These are phyloP conservation scores for Platalea minor DNA, from an alignment of 2,797 vertebrate species.

Conservation along the genomic window DNA sequence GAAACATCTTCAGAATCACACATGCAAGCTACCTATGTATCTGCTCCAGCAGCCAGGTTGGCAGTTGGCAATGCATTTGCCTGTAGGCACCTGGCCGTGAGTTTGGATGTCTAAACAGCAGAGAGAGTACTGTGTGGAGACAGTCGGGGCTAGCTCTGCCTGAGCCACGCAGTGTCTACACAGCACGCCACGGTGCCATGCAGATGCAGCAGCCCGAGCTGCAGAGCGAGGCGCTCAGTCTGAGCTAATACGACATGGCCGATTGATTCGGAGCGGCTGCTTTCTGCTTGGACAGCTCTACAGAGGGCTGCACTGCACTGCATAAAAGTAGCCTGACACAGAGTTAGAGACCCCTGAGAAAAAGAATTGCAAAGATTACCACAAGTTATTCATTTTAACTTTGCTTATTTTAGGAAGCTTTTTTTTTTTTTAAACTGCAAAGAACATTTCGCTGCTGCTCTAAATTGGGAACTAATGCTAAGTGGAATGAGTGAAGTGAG, in stretches of 20 bases:
- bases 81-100: not conserved
- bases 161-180: rapidly evolving
- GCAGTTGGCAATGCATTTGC: not conserved
- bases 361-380: not conserved
- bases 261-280: not conserved
- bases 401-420: not conserved
- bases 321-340: not conserved
- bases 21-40: not conserved
- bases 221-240: not conserved
- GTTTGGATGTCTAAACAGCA: not conserved
- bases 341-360: not conserved
- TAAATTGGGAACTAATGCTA: not conserved
- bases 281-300: not conserved
- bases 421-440: not conserved
- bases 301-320: not conserved
- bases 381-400: not conserved
- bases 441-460: not conserved
- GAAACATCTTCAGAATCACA: not conserved
- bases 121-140: rapidly evolving
- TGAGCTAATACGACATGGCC: not conserved
- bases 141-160: not conserved
- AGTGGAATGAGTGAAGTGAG: not conserved
- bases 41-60: not conserved
- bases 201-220: not conserved
- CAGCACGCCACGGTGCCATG: not conserved